phyloP scores from a whole-genome alignment of 1,140 invertebrate genomes.

The Polypedilum vanderplanki region DNA sequence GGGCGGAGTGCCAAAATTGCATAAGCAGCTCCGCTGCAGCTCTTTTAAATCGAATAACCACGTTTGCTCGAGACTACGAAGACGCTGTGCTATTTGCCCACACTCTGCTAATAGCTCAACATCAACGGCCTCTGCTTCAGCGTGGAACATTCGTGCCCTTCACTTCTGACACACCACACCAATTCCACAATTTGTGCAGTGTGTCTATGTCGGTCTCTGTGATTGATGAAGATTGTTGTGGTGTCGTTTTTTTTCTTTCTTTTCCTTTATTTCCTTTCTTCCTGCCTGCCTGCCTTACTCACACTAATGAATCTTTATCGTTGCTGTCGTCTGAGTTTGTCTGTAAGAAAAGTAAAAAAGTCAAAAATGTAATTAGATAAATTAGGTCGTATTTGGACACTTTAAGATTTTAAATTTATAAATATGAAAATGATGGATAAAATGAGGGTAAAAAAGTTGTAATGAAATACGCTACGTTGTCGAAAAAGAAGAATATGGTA shows the following conservation, averaged over 20 bases:
- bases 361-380: neutral
- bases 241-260: neutral
- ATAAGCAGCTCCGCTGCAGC: neutral
- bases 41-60: neutral
- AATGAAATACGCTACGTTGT: too few relatives aligned
- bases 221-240: neutral
- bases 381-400: too few relatives aligned
- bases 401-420: too few relatives aligned
- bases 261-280: neutral
- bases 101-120: constrained; percentile 27
- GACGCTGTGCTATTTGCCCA: constrained; percentile 23
- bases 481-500: too few relatives aligned
- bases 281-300: neutral
- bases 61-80: neutral
- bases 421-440: too few relatives aligned
- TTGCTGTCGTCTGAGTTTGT: neutral
- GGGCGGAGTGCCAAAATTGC: neutral
- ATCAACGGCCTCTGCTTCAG: constrained; percentile 9
- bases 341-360: neutral
- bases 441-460: too few relatives aligned
- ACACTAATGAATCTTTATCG: constrained; percentile 5
- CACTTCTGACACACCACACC: neutral
- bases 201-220: too few relatives aligned
- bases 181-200: too few relatives aligned
- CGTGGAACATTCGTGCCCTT: constrained; percentile 17